These are phyloP conservation scores for Gryllus longicercus DNA, from an alignment of 2,888 invertebrate species.

Conservation along the genomic window DNA sequence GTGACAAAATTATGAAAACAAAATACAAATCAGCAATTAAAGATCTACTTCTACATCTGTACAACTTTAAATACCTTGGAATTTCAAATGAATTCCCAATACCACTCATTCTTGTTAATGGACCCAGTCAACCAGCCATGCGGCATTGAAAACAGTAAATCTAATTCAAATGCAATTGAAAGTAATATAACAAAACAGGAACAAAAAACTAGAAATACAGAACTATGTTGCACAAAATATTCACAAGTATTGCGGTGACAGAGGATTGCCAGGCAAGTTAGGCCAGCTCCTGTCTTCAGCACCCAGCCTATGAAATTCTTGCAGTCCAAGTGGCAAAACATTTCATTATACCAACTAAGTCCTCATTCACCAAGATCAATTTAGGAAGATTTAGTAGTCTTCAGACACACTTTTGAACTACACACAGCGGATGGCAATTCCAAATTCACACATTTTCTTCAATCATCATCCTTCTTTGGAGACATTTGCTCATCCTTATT, in stretches of 20 bases:
- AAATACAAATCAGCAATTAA: conserved; percentile 11
- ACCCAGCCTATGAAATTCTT: neutral
- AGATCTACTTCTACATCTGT: conserved; percentile 22
- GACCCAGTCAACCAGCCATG: conserved; percentile 34
- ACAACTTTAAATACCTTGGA: conserved; percentile 26
- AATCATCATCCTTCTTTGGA: conserved; percentile 33
- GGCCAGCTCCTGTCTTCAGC: neutral
- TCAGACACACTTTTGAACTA: neutral
- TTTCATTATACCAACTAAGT: neutral
- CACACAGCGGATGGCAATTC: neutral
- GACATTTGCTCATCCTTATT: conserved; percentile 32
- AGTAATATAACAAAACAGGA: conserved; percentile 22
- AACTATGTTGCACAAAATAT: neutral
- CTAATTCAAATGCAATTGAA: conserved; percentile 25
- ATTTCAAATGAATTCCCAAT: conserved; percentile 22
- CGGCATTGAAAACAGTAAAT: conserved; percentile 27
- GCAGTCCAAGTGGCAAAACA: conserved; percentile 21
- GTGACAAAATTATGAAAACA: conserved; percentile 4
- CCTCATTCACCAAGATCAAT: neutral
- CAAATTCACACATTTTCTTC: conserved; percentile 11
- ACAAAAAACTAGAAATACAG: conserved; percentile 18
- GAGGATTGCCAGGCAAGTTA: neutral
- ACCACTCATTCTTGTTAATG: conserved; percentile 31
- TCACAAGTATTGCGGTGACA: neutral
- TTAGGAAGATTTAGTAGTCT: conserved; percentile 4